A percentile compares a stretch with the other conserved stretches of the same genome.
phyloP scores from a whole-genome alignment of 2,888 invertebrate genomes.

The Nephrotoma flavescens region DNA sequence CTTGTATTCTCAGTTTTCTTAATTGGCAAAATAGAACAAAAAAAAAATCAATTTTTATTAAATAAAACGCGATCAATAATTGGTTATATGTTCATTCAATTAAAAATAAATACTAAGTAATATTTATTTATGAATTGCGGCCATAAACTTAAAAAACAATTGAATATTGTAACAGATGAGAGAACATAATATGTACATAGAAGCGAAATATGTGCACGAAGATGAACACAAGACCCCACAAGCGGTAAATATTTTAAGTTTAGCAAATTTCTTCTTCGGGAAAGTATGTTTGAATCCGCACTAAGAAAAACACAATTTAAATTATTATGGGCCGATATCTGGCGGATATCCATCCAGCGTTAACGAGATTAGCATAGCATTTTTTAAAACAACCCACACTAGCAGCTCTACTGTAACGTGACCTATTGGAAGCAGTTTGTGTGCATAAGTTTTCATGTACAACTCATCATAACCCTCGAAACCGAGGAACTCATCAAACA shows the following conservation, averaged over 20 bases:
- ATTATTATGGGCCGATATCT: no score
- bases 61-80: neutral
- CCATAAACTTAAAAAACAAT: neutral
- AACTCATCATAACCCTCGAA: no score
- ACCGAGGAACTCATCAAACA: no score
- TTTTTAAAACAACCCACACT: no score
- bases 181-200: neutral
- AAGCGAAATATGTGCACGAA: neutral
- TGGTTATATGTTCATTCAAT: neutral
- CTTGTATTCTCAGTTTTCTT: neutral
- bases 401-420: no score
- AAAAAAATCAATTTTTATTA: neutral
- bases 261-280: no score
- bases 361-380: no score
- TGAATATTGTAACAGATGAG: neutral
- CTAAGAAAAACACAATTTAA: no score
- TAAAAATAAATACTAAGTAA: neutral
- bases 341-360: no score
- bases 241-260: neutral
- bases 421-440: no score
- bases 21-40: neutral
- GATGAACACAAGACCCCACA: neutral
- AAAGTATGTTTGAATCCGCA: no score
- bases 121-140: neutral
- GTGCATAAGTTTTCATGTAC: no score